Evolutionary conservation across 2,888 invertebrate species (phyloP).

Genomic region (Mimumesa dahlbomi): DNA sequence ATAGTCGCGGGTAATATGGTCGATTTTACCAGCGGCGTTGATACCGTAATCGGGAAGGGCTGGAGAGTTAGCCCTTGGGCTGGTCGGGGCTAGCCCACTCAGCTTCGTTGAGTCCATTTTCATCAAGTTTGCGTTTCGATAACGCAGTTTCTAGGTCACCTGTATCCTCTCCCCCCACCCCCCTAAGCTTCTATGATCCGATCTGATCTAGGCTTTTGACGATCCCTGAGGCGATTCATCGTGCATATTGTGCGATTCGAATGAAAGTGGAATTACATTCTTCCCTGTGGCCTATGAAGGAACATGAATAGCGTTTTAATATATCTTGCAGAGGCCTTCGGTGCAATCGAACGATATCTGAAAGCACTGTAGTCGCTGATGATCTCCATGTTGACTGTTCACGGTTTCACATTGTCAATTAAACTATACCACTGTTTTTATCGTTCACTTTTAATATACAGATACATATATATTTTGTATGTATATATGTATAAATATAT

Average conservation of each 20-base stretch:
- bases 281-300: conserved; percentile 65
- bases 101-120: conserved; percentile 75
- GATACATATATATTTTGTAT: no score
- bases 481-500: no score
- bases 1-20: conserved; percentile 93
- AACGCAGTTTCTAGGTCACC: conserved; percentile 4
- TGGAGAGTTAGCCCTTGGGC: conserved; percentile 70
- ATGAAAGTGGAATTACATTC: conserved; percentile 57
- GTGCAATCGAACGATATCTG: conserved; percentile 24
- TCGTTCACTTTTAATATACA: conserved; percentile 25
- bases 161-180: no score
- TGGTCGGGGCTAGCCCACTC: conserved; percentile 66
- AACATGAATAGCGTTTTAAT: conserved; percentile 63
- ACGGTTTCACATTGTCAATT: conserved; percentile 15
- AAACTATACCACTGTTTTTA: conserved; percentile 16
- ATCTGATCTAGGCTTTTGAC: conserved; percentile 36
- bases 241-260: conserved; percentile 21
- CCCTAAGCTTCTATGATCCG: conserved; percentile 41
- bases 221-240: conserved; percentile 64
- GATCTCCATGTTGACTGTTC: conserved; percentile 53
- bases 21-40: conserved; percentile 75
- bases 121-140: conserved; percentile 28
- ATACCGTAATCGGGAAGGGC: conserved; percentile 65
- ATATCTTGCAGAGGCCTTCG: conserved; percentile 48
- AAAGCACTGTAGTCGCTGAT: conserved; percentile 27